Evolutionary conservation across 30 jellyfish, hydroid and myxozoan species (phyloP), one percentile per base, ranked within the genome.

Genomic region (Sanderia malayensis): DNA sequence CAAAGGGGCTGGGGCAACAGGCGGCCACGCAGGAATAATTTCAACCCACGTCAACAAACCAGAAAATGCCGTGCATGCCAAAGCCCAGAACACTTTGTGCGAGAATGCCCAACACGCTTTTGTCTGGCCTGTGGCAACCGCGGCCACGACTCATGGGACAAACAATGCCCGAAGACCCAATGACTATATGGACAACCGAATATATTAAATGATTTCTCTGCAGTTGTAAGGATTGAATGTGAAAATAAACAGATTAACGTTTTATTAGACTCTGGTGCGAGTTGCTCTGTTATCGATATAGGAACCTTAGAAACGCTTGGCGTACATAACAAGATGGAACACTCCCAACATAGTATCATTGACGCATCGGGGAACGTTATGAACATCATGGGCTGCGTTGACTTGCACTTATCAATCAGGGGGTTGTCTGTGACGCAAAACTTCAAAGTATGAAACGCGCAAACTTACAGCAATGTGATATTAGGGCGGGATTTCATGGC

Each of bases 131-230:
- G 89, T 63, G 89, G 89, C 6, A 31, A 20, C 32, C 46, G 46
- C 23, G 81, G 89, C 29, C 89, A 77, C 22, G 81, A 62, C 20
- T 61, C 82, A 10, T 77, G 89, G 89, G 74, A 64, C 61, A 64
- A 46, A 61, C 26, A 60, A 9, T 62, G 89, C 75, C 74, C 89
- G 2, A 77, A 77, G 24, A 62, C 31, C 49, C 73, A 61, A 64
- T 64, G 73, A 77, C 81, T 62, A 77, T 52, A 57, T 33, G 76
- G 47, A 1, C 80, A 46, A 25, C 31, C 27, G 19, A 66, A 52
- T 28, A 27, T 21, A 1, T 8, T 28, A 2, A 52, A 57, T 26
- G 29, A 34, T 4, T 79, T 78, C 66, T 79, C 82, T 31, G 80
- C 90, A 0, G 77, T 79, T 31, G 34, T 79, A n/a, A 30, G 59